These are phyloP conservation scores for Stratiolaelaps scimitus DNA, from an alignment of 1,140 invertebrate species.

Conservation along the genomic window DNA sequence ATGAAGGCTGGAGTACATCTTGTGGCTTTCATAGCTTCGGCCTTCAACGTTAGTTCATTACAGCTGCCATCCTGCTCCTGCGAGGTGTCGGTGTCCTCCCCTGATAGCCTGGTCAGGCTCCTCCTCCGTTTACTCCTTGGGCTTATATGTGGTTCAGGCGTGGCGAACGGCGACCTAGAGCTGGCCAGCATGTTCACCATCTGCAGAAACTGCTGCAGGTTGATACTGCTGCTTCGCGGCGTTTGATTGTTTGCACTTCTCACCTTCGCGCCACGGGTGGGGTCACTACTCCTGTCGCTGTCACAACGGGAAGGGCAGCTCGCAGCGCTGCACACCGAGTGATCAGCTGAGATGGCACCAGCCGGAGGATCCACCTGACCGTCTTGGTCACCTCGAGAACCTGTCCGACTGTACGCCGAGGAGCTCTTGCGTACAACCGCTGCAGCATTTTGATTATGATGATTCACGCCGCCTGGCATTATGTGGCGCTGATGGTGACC, in stretches of 20 bases:
- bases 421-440: neutral
- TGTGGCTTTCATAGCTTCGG: neutral
- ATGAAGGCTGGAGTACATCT: conserved; percentile 22
- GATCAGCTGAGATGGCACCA: too few species aligned
- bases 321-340: too few species aligned
- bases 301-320: too few species aligned
- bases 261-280: too few species aligned
- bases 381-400: neutral
- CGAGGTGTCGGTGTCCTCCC: neutral
- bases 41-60: neutral
- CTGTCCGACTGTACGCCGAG: neutral
- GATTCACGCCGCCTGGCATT: too few species aligned
- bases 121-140: conserved; percentile 13
- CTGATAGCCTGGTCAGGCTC: neutral
- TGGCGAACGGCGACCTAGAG: neutral
- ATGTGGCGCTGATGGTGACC: too few species aligned
- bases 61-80: neutral
- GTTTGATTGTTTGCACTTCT: neutral
- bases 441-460: neutral
- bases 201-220: conserved; percentile 6
- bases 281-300: too few species aligned
- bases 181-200: neutral
- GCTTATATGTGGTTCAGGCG: conserved; percentile 17
- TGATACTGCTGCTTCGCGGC: neutral
- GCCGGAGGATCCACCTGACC: too few species aligned